Evolutionary conservation across 2,888 invertebrate species (phyloP), one percentile per base, ranked within the genome.

Genomic region (Xestoiulus laeticollis): DNA sequence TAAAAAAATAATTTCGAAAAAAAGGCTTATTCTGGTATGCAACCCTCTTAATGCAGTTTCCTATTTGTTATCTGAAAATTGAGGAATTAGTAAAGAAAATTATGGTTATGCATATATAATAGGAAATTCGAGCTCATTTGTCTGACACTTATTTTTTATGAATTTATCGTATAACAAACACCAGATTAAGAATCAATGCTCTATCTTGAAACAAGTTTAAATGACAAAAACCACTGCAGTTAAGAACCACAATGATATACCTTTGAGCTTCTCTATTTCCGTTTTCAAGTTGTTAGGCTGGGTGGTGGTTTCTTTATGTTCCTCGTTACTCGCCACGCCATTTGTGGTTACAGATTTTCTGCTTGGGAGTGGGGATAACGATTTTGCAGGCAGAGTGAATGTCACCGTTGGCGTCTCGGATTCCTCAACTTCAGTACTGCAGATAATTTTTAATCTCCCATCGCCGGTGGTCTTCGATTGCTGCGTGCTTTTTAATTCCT

Each of bases 201-300:
- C 30, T 10, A 78, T 32, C 30, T 78, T 78, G 16, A 26, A 59
- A 4, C 4, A 32, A 6, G 1, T 0, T 32, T 30, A 78, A 78
- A 78, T 30, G 30, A 78, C 30, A 14, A 78, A 22, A 8, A 10
- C 59, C 22, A 48, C 48, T 26, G 22, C 4, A n/a, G 59, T 22
- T 22, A 68, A 22, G 5, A 78, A 78, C 14, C 30, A 30, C 30
- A 78, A 32, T 78, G 14, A 84, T 6, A 88, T 89, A 90, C 90
- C 89, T 90, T 89, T 90, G 26, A 89, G 89, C 43, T 89, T 89
- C 26, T 89, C 89, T 22, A 90, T 89, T 85, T 90, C 90, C 26
- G 68, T 53, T 86, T 90, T 89, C 68, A 89, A 87, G 85, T 88
- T 89, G 88, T 89, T 90, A 78, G 89, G 53, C 5, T 85, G 44